phyloP scores from a whole-genome alignment of 2,888 invertebrate species.

The Polydrusus pterygomalis region DNA sequence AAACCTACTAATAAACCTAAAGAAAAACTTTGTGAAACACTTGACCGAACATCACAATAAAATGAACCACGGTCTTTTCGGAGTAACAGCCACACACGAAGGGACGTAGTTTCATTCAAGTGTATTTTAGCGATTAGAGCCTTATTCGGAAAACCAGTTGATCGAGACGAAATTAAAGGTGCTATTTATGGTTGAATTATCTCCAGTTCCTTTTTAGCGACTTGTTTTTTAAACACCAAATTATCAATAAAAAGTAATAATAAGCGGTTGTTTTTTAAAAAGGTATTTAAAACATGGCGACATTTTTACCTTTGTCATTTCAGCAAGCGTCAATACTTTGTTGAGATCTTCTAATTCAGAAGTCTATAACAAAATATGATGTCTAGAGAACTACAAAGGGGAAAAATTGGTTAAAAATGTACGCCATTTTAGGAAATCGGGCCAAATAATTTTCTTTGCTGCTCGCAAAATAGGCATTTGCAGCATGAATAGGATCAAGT shows the following conservation, averaged over 20 bases:
- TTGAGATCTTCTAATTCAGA: too few species aligned
- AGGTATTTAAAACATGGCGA: too few species aligned
- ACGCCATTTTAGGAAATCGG: too few species aligned
- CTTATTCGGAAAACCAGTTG: slow-evolving; percentile 52
- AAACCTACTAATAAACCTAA: neutral
- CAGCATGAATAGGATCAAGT: too few species aligned
- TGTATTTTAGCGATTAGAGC: slow-evolving; percentile 44
- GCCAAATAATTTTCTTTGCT: too few species aligned
- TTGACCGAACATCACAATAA: slow-evolving; percentile 19
- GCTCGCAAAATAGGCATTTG: too few species aligned
- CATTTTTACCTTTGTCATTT: too few species aligned
- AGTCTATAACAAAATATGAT: too few species aligned
- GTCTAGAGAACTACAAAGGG: too few species aligned
- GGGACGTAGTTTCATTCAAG: slow-evolving; percentile 41
- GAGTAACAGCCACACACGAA: slow-evolving; percentile 42
- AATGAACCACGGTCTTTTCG: slow-evolving; percentile 3
- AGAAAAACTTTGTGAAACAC: neutral
- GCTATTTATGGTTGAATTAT: slow-evolving; percentile 39
- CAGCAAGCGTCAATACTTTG: too few species aligned
- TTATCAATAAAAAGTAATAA: slow-evolving; percentile 15
- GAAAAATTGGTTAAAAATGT: too few species aligned
- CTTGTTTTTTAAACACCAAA: slow-evolving; percentile 9
- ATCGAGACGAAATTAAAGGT: slow-evolving; percentile 48
- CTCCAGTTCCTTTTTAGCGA: slow-evolving; percentile 23
- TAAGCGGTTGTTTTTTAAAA: too few species aligned